Base-by-base conservation (phyloP, 2,888 invertebrate genomes). In the Machimus rusticus region DNA sequence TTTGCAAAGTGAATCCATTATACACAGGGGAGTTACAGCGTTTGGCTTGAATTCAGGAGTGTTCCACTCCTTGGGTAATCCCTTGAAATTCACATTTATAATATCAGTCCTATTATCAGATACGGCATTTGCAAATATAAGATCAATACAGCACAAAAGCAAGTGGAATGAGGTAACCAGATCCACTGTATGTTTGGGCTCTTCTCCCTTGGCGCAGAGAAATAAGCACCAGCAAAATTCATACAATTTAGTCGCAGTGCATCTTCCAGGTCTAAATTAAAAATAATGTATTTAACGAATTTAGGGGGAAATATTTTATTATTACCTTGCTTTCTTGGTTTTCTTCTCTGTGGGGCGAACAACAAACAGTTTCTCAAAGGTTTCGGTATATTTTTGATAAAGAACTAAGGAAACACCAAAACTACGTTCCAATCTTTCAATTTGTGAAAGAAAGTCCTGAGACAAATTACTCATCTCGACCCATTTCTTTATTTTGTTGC, bases 151-250 rank as follows among this genome's bases (percentile, higher is more conserved):
- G 88, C 98, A 97, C 87, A 99, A 93, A 81, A 99, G 93, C 79
- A 99, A 94, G 93, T 99, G 98, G 91, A 97, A 98, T 89, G 98
- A 98, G 91, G 97, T 98, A 1, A 99, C 98, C 87, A 99, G 93
- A 93, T 99, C 99, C 91, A 98, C 97, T 79, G 97, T 96, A 37
- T 97, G 96, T 86, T 95, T 95, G 74, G 96, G 95, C 91, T 97
- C 96, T 91, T 97, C 96, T 82, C 97, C 97, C 93, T 97, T 97
- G 16, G 98, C 96, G 92, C 97, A 96, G 51, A 98, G 95, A 93
- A 98, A 99, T 88, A 99, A 93, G 84, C 97, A 97, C 99, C 99
- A 99, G 90, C 97, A 96, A 91, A 99, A 98, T 91, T 98, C 97
- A 93, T 98, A 98, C 5, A 99, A 93, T 91, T 97, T 97, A 86